A percentile compares a stretch with the other conserved stretches of the same genome.
These are phyloP conservation scores for Standfussiana lucernea DNA, from an alignment of 2,888 invertebrate species.

Conservation along the genomic window DNA sequence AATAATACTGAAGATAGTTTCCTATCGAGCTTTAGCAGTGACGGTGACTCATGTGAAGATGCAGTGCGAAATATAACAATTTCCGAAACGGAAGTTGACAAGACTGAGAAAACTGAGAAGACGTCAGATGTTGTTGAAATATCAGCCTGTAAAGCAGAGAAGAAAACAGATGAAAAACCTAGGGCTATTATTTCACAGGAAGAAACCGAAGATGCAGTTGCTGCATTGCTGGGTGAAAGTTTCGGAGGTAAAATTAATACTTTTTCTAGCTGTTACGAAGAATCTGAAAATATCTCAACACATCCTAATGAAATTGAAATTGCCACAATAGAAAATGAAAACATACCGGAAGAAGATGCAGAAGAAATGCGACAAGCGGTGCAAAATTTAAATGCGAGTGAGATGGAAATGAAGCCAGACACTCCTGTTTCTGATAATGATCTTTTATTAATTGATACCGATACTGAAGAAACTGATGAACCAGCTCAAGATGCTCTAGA, in stretches of 20 bases:
- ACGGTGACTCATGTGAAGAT: conserved; percentile 92
- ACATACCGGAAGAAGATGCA: conserved; percentile 93
- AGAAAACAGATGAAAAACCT: conserved; percentile 94
- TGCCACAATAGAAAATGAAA: conserved; percentile 86
- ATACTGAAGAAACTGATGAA: conserved; percentile 94
- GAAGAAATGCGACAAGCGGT: conserved; percentile 96
- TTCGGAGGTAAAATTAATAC: conserved; percentile 92
- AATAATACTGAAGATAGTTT: conserved; percentile 62
- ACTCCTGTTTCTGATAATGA: conserved; percentile 96
- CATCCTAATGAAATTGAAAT: conserved; percentile 86
- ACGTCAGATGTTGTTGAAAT: conserved; percentile 78
- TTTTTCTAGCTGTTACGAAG: conserved; percentile 91
- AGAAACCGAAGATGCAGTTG: conserved; percentile 97
- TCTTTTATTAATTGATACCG: conserved; percentile 96
- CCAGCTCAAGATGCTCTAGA: conserved; percentile 85
- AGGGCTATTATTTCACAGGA: conserved; percentile 96
- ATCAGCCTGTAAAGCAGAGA: conserved; percentile 84
- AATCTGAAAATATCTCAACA: conserved; percentile 84
- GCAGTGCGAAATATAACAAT: conserved; percentile 95
- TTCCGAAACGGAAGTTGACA: conserved; percentile 74
- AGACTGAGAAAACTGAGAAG: conserved; percentile 74
- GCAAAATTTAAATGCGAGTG: conserved; percentile 94
- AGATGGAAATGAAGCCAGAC: conserved; percentile 94
- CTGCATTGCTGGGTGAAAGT: conserved; percentile 96
- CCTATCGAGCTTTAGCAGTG: conserved; percentile 64